Conservation (phyloP, 2,113 vertebrate genomes). For the Aegithalos caudatus region DNA sequence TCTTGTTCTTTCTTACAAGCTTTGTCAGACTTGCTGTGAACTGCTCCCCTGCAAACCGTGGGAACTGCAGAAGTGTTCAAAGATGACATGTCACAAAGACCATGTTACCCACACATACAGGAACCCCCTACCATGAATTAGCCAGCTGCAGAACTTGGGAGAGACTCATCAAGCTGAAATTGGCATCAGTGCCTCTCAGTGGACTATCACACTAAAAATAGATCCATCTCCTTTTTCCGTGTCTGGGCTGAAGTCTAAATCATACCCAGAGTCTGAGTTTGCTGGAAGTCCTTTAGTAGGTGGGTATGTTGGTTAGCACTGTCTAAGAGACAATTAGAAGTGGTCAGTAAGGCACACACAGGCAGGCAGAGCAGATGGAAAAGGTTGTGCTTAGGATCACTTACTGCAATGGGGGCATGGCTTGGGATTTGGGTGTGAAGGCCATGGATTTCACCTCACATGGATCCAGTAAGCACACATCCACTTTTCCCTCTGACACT, state of each 20-base stretch:
- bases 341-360: not conserved
- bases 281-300: not conserved
- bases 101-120: not conserved
- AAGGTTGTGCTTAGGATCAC: not conserved
- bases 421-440: not conserved
- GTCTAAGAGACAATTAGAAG: not conserved
- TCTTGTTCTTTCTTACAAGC: not conserved
- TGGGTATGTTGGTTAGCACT: not conserved
- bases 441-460: not conserved
- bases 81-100: not conserved
- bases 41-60: not conserved
- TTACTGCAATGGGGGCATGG: not conserved
- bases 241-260: not conserved
- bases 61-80: not conserved
- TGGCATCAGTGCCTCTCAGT: not conserved
- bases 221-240: not conserved
- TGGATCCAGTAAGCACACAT: not conserved
- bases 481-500: not conserved
- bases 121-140: not conserved
- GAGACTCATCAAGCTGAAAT: not conserved
- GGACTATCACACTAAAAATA: not conserved
- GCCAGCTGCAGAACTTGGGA: not conserved
- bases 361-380: not conserved
- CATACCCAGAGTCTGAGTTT: not conserved
- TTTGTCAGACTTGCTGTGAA: not conserved